Evolutionary conservation across 2,797 vertebrate genomes (phyloP).

Genomic region (Furcifer pardalis): DNA sequence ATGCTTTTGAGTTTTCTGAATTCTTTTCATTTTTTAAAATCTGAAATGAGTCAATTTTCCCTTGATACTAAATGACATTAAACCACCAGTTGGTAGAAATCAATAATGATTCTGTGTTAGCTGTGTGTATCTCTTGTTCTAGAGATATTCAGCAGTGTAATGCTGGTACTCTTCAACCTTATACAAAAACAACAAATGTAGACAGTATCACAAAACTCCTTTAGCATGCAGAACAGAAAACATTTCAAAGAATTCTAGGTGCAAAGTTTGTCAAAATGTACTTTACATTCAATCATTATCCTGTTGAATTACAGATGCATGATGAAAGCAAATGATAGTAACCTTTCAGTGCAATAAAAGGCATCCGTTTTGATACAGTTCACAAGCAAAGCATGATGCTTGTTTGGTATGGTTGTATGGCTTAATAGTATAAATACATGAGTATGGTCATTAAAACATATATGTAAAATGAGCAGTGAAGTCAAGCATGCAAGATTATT

Average conservation of each 20-base stretch:
- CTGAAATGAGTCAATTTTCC: background rate
- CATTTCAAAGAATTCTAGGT: conserved; percentile 33
- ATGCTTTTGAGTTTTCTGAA: conserved; percentile 23
- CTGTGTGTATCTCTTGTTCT: conserved; percentile 21
- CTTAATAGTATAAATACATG: conserved; percentile 35
- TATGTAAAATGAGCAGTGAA: conserved; percentile 3
- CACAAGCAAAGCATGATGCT: conserved; percentile 22
- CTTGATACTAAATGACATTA: conserved; percentile 17
- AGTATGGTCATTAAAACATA: conserved; percentile 27
- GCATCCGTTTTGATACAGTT: background rate
- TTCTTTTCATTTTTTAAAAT: conserved; percentile 4
- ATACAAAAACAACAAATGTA: conserved; percentile 24
- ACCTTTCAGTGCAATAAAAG: background rate
- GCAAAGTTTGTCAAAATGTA: conserved; percentile 28
- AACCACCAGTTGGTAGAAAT: background rate
- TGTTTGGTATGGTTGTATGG: conserved; percentile 26
- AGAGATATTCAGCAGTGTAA: conserved; percentile 13
- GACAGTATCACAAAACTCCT: background rate
- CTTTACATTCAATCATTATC: conserved; percentile 30
- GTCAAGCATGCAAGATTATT: conserved; percentile 28
- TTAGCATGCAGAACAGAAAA: conserved; percentile 41
- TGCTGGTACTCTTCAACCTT: conserved; percentile 29
- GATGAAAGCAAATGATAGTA: conserved; percentile 31
- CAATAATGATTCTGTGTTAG: background rate
- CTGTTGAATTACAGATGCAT: conserved; percentile 15